phyloP scores from a whole-genome alignment of 2,888 invertebrate species.

The Thera britannica region DNA sequence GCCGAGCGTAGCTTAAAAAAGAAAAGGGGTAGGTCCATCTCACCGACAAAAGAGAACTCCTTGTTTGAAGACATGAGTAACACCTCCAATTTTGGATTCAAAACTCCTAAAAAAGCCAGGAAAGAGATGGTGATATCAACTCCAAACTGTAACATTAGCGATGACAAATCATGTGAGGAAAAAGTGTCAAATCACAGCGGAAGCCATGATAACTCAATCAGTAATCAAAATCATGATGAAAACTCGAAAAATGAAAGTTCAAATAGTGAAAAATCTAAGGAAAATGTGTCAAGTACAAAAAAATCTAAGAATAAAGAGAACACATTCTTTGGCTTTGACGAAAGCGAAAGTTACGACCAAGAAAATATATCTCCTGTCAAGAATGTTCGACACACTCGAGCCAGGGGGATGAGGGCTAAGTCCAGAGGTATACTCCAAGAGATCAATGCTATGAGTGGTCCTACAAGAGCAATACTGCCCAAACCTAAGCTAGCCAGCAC shows the following conservation, averaged over 20 bases:
- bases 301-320: slow-evolving; percentile 51
- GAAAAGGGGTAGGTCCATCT: slow-evolving; percentile 55
- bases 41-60: slow-evolving; percentile 60
- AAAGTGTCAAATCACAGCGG: slow-evolving; percentile 39
- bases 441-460: slow-evolving; percentile 60
- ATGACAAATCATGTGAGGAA: slow-evolving; percentile 47
- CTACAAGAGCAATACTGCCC: slow-evolving; percentile 59
- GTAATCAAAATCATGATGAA: slow-evolving; percentile 33
- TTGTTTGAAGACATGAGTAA: slow-evolving; percentile 56
- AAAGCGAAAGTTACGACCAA: slow-evolving; percentile 64
- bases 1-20: slow-evolving; percentile 69
- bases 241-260: slow-evolving; percentile 39
- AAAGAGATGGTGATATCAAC: slow-evolving; percentile 36
- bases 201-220: slow-evolving; percentile 43
- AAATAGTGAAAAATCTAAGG: slow-evolving; percentile 40
- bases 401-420: slow-evolving; percentile 53
- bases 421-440: slow-evolving; percentile 65
- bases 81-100: slow-evolving; percentile 36
- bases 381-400: slow-evolving; percentile 46
- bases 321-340: slow-evolving; percentile 80
- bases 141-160: slow-evolving; percentile 37
- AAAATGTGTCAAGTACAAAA: slow-evolving; percentile 45
- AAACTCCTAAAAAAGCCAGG: slow-evolving; percentile 43
- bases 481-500: slow-evolving; percentile 60
- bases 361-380: slow-evolving; percentile 74